These are phyloP conservation scores for Halictus rubicundus DNA, from an alignment of 1,140 invertebrate species.

Conservation along the genomic window DNA sequence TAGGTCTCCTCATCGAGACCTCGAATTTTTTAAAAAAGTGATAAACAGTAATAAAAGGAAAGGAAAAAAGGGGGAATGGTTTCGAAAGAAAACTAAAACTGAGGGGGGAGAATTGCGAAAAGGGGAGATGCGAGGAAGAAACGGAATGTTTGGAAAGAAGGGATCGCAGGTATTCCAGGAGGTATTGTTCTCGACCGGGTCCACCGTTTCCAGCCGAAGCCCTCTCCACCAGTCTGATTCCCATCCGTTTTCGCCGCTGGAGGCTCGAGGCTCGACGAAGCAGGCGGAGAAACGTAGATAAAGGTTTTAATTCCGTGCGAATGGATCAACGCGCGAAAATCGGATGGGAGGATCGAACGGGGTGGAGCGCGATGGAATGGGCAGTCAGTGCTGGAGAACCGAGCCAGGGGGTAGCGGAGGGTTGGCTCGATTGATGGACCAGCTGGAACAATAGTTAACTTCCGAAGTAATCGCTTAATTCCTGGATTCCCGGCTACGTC, in stretches of 20 bases:
- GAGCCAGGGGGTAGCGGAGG: constrained; percentile 1
- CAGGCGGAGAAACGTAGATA: constrained; percentile 65
- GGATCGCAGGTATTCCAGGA: constrained; percentile 22
- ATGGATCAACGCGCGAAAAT: constrained; percentile 64
- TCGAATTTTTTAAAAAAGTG: no score
- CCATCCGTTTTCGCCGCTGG: constrained; percentile 26
- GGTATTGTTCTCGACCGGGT: constrained; percentile 3
- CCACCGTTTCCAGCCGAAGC: constrained; percentile 8
- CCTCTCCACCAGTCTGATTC: constrained; percentile 14
- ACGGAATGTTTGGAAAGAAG: constrained; percentile 33
- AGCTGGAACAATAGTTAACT: constrained; percentile 68
- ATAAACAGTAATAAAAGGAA: no score
- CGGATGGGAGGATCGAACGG: constrained; percentile 36
- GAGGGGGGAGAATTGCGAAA: not conserved
- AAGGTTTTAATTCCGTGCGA: constrained; percentile 74
- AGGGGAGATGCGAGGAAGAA: not conserved
- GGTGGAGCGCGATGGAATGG: not conserved
- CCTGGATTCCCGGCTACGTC: constrained; percentile 51
- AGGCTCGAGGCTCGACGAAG: constrained; percentile 37
- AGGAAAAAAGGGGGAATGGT: not conserved
- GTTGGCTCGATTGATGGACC: constrained; percentile 54
- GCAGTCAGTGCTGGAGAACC: not conserved
- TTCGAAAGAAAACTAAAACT: not conserved
- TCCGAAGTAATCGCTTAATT: constrained; percentile 68
- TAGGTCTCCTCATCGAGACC: no score